Percentiles rank a stretch among this genome's conserved stretches.
Conservation (phyloP, 1,140 invertebrate species). For the Trichonephila clavipes region DNA sequence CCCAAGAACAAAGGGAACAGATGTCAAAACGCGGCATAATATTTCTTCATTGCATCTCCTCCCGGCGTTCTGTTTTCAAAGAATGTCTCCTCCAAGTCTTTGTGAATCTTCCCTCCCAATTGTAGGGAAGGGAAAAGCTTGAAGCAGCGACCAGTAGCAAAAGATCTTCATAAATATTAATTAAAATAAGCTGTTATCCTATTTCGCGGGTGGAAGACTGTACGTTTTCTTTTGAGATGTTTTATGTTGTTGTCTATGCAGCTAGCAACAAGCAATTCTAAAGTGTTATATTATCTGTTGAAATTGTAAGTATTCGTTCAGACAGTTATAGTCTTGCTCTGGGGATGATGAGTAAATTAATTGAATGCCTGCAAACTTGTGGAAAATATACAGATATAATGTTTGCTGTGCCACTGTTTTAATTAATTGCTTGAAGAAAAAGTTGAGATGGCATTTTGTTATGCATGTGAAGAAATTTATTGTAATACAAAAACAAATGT, state of each 20-base stretch:
- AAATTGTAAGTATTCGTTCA: not conserved
- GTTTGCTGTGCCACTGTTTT: not conserved
- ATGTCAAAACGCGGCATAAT: slow-evolving; percentile 53
- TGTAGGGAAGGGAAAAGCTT: not conserved
- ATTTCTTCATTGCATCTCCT: slow-evolving; percentile 53
- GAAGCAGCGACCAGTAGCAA: not conserved
- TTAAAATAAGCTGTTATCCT: slow-evolving; percentile 52
- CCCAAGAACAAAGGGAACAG: slow-evolving; percentile 48
- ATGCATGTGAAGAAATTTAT: too few species aligned
- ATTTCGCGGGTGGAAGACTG: not conserved
- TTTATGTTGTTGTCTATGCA: slow-evolving; percentile 2
- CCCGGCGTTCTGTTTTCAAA: not conserved
- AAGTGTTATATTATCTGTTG: slow-evolving; percentile 10
- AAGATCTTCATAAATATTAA: slow-evolving; percentile 64
- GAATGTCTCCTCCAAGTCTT: not conserved
- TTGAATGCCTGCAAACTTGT: not conserved
- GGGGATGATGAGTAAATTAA: not conserved
- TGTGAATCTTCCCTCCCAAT: not conserved
- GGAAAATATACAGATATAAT: not conserved
- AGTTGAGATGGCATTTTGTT: too few species aligned
- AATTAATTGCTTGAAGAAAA: not conserved
- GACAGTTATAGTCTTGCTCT: not conserved
- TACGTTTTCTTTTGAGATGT: slow-evolving; percentile 30
- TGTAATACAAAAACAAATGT: too few species aligned
- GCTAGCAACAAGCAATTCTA: slow-evolving; percentile 41